A percentile compares a stretch with the other conserved stretches of the same genome.
Evolutionary conservation across 2,888 invertebrate species (phyloP).

Genomic region (Parnassius mnemosyne): DNA sequence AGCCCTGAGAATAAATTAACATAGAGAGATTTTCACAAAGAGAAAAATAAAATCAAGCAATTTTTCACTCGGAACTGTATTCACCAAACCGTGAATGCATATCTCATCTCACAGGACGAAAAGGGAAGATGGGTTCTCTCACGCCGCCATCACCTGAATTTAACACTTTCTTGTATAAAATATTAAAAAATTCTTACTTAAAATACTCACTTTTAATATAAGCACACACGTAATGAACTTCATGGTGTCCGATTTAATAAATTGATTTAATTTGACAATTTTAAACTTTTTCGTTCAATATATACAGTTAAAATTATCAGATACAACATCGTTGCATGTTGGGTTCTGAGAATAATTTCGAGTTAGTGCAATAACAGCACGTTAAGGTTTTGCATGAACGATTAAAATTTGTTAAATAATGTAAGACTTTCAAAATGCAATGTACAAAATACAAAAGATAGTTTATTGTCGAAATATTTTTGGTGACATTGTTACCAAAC

Average conservation of each 20-base stretch:
- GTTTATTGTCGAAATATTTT: too few relatives aligned
- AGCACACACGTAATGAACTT: conserved; percentile 4
- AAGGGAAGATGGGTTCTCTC: too few relatives aligned
- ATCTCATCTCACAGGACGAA: too few relatives aligned
- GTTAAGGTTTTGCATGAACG: conserved; percentile 5
- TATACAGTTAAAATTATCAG: conserved; percentile 18
- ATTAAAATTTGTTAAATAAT: not conserved
- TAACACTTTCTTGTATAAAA: too few relatives aligned
- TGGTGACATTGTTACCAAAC: too few relatives aligned
- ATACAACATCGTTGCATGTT: conserved; percentile 12
- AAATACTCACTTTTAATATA: conserved; percentile 15
- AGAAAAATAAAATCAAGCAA: too few relatives aligned
- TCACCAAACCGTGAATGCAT: too few relatives aligned
- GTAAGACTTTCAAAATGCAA: not conserved
- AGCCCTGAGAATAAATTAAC: too few relatives aligned
- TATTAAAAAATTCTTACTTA: not conserved
- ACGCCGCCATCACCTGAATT: too few relatives aligned
- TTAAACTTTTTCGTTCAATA: conserved; percentile 1
- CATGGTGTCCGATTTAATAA: conserved; percentile 7
- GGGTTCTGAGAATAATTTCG: conserved; percentile 31
- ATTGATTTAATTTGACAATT: not conserved
- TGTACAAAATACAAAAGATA: too few relatives aligned
- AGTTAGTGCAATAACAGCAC: conserved; percentile 17
- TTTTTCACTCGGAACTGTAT: too few relatives aligned
- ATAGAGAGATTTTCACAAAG: too few relatives aligned